Evolutionary conservation across 2,888 invertebrate species (phyloP), one percentile per base, ranked within the genome.

Genomic region (Hirtodrosophila confusa): DNA sequence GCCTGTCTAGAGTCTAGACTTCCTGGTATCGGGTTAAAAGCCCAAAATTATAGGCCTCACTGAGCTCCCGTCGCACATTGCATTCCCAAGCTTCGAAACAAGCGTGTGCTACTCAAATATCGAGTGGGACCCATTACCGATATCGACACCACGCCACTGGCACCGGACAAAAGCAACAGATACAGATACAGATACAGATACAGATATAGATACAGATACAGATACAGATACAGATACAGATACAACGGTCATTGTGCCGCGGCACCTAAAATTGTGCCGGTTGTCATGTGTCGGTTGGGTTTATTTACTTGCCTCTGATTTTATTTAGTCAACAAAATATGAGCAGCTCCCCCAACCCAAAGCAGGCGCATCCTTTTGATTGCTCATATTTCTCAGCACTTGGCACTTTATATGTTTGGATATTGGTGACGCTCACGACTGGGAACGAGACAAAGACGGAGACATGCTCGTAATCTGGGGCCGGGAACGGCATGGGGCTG

Each of bases 281-380:
- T 64, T 69, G 53, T 50, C 65, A 69, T 66, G 56, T 69, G 74
- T 74, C 56, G 80, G 53, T 43, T n/a, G 49, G 53, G 56, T 80
- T 80, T 69, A 75, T 84, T 86, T 84, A 84, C 71, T 78, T 77
- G 75, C 56, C 49, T 65, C 48, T 61, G 56, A 79, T 86, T 76
- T 66, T 74, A 80, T 80, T 83, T 69, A 67, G 58, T 74, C 72
- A 84, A 80, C 68, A 79, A 51, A 79, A 76, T 69, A 50, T 61
- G 76, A 75, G 40, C 50, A 36, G 24, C 24, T 35, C 10, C 44
- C 43, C 55, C 9, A 33, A 10, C 35, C 29, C 41, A 31, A 27
- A 51, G 35, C 47, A 51, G 49, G 74, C 78, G 84, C 86, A 80
- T 86, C 83, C 83, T 87, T 88, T 62, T 68, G 56, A 72, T 83